Evolutionary conservation across 1,140 invertebrate genomes (phyloP).

Genomic region (Marisa cornuarietis): DNA sequence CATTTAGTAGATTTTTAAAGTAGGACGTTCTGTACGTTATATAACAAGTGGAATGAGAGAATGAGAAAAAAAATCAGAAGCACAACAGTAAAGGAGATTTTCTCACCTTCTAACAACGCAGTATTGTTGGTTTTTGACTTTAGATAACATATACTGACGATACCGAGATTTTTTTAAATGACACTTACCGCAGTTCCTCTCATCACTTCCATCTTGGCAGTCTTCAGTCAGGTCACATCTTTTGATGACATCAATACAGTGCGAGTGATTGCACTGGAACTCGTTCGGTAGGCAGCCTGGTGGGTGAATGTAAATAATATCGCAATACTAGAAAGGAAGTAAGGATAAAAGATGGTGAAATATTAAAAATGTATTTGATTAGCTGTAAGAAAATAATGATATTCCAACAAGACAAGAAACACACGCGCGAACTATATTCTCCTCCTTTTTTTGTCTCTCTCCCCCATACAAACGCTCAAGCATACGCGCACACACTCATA

Average conservation of each 20-base stretch:
- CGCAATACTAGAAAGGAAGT: background rate
- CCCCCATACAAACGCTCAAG: too few species aligned
- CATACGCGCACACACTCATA: background rate
- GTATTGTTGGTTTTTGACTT: background rate
- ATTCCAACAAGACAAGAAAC: background rate
- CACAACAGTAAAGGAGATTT: background rate
- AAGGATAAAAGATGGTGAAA: background rate
- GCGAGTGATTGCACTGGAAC: constrained; percentile 70
- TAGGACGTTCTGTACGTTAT: background rate
- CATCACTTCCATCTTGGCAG: constrained; percentile 72
- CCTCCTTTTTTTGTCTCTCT: too few species aligned
- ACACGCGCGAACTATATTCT: too few species aligned
- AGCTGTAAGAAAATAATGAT: background rate
- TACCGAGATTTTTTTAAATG: background rate
- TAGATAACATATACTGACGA: background rate
- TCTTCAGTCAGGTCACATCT: constrained; percentile 71
- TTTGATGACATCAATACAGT: constrained; percentile 67
- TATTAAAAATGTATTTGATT: background rate
- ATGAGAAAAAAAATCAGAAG: background rate
- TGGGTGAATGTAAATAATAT: constrained; percentile 12
- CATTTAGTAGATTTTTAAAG: too few species aligned
- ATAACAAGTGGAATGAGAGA: background rate
- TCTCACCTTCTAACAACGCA: background rate
- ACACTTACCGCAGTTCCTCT: constrained; percentile 64
- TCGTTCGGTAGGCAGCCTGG: constrained; percentile 66